Percentiles rank a stretch among this genome's conserved stretches.
These are phyloP conservation scores for Lindbergichthys nudifrons DNA, from an alignment of 2,797 vertebrate genomes.

Conservation along the genomic window DNA sequence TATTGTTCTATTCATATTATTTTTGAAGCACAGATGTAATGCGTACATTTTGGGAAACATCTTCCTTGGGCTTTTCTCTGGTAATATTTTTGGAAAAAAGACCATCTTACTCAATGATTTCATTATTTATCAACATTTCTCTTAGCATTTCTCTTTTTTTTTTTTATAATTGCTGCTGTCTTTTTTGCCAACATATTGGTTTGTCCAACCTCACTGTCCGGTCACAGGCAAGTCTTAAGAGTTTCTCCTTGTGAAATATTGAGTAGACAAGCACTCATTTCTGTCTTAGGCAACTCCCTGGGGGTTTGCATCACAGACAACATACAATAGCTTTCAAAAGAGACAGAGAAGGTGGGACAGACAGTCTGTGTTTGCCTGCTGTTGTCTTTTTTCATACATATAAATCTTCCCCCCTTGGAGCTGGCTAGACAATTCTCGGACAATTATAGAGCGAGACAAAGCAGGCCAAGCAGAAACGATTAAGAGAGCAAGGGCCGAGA, in stretches of 20 bases:
- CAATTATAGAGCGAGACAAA: slow-evolving; percentile 31
- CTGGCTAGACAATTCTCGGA: slow-evolving; percentile 25
- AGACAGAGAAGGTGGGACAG: slow-evolving; percentile 20
- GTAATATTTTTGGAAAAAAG: slow-evolving; percentile 2
- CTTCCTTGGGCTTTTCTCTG: neutral
- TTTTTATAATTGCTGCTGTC: slow-evolving; percentile 25
- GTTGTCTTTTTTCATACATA: slow-evolving; percentile 12
- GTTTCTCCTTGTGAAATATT: slow-evolving; percentile 66
- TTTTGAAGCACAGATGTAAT: neutral
- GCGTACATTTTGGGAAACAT: neutral
- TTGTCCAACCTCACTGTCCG: slow-evolving; percentile 20
- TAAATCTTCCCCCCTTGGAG: slow-evolving; percentile 24
- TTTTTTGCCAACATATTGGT: slow-evolving; percentile 18
- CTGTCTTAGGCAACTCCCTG: slow-evolving; percentile 35
- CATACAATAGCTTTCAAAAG: slow-evolving; percentile 52
- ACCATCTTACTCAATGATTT: neutral
- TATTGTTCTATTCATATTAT: neutral
- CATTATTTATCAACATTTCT: slow-evolving; percentile 29
- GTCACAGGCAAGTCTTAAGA: slow-evolving; percentile 36
- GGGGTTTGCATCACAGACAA: slow-evolving; percentile 39
- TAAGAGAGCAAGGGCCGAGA: slow-evolving; percentile 1
- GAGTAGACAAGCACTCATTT: slow-evolving; percentile 55
- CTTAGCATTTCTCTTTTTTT: too few species aligned
- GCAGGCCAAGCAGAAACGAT: slow-evolving; percentile 19
- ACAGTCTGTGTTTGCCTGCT: slow-evolving; percentile 19